Evolutionary conservation across 1,140 invertebrate species (phyloP).

Genomic region (Geopemphigus sp.): DNA sequence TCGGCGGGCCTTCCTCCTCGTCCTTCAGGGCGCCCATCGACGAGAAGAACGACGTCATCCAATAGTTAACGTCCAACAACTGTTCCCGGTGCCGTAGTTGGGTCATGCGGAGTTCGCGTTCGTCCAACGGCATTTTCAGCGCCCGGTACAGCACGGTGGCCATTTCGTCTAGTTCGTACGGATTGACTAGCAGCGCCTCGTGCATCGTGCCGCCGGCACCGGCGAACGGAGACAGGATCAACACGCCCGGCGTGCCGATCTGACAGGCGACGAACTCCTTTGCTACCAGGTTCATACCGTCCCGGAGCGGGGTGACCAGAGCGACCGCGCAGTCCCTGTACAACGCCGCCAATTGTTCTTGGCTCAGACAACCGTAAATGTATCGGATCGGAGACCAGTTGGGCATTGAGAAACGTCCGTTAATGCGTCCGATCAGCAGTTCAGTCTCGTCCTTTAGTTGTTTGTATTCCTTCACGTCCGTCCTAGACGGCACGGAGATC

Average conservation of each 20-base stretch:
- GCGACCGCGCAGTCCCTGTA: conserved; percentile 83
- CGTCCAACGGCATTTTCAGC: conserved; percentile 85
- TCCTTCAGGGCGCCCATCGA: conserved; percentile 74
- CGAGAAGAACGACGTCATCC: conserved; percentile 84
- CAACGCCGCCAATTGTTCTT: conserved; percentile 79
- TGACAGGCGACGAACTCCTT: conserved; percentile 92
- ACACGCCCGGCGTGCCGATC: conserved; percentile 81
- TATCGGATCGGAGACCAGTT: conserved; percentile 90
- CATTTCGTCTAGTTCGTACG: conserved; percentile 82
- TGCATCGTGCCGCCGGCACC: conserved; percentile 90
- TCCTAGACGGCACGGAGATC: conserved; percentile 84
- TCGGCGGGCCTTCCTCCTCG: conserved; percentile 73
- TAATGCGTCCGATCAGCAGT: conserved; percentile 82
- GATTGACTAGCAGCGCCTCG: conserved; percentile 84
- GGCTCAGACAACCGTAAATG: conserved; percentile 83
- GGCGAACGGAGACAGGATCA: conserved; percentile 87
- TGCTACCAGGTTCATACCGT: conserved; percentile 90
- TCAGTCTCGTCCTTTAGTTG: conserved; percentile 89
- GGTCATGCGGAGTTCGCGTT: conserved; percentile 81
- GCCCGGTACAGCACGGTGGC: conserved; percentile 84
- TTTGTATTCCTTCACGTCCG: conserved; percentile 86
- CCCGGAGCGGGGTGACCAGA: conserved; percentile 79
- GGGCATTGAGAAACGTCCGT: conserved; percentile 80
- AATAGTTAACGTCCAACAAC: conserved; percentile 80
- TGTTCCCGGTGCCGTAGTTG: conserved; percentile 76